phyloP scores from a whole-genome alignment of 92 coral and sea anemone genomes.

The Galaxea fascicularis region DNA sequence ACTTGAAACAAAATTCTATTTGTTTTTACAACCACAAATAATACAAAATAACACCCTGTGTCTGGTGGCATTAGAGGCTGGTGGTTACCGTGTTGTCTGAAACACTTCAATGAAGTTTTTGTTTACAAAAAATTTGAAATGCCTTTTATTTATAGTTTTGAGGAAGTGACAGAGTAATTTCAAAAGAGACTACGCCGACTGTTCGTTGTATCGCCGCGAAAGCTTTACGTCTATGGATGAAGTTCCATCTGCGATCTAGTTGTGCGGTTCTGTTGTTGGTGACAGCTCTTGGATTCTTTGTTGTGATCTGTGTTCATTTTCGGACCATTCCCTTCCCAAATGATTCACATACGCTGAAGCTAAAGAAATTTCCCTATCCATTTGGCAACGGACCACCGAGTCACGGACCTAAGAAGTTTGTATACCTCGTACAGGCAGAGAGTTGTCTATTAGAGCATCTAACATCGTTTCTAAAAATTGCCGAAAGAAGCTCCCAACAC shows the following conservation, averaged over 20 bases:
- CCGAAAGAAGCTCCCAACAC: slow-evolving; percentile 60
- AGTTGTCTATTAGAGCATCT: slow-evolving; percentile 78
- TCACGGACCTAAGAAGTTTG: slow-evolving; percentile 41
- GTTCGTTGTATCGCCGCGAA: not conserved
- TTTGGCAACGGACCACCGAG: not conserved
- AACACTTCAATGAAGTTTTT: slow-evolving; percentile 37
- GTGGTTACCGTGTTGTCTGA: slow-evolving; percentile 4
- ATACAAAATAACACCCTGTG: slow-evolving; percentile 17
- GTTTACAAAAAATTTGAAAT: slow-evolving; percentile 1
- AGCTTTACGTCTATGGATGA: slow-evolving; percentile 21
- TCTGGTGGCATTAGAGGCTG: slow-evolving; percentile 4
- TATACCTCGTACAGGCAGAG: slow-evolving; percentile 87
- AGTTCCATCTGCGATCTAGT: not conserved
- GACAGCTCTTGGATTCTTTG: slow-evolving; percentile 14
- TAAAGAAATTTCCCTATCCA: not conserved
- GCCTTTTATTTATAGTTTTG: not conserved
- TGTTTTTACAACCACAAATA: slow-evolving; percentile 6
- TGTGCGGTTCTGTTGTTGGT: slow-evolving; percentile 1
- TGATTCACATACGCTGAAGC: not conserved
- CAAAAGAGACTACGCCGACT: not conserved
- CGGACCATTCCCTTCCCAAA: slow-evolving; percentile 8
- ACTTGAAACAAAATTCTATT: not conserved
- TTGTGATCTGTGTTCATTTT: slow-evolving; percentile 10
- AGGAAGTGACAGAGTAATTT: not conserved
- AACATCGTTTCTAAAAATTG: slow-evolving; percentile 47